These are phyloP conservation scores for Clamator glandarius DNA, from an alignment of 2,797 vertebrate species.

Conservation along the genomic window DNA sequence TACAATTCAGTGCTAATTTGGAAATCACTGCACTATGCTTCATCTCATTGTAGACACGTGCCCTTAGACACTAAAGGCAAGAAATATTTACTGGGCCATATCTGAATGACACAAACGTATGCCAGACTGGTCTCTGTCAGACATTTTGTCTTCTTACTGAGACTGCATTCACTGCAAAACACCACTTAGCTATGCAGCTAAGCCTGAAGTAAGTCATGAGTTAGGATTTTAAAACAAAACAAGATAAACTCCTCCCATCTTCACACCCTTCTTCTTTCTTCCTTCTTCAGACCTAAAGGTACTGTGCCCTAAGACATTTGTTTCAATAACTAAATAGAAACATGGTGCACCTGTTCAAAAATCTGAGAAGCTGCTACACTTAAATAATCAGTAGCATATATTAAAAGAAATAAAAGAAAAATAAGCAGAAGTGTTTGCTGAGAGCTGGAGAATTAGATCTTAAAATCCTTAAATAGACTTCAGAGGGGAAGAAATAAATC, in stretches of 20 bases:
- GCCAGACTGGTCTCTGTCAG: background rate
- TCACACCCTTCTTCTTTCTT: background rate
- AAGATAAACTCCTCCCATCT: background rate
- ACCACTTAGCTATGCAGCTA: background rate
- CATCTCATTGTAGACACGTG: background rate
- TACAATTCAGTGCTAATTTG: background rate
- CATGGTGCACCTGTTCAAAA: background rate
- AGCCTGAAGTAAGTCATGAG: background rate
- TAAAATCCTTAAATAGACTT: background rate
- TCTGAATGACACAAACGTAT: background rate
- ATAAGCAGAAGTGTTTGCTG: background rate
- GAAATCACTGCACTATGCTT: background rate
- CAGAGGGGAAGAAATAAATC: background rate
- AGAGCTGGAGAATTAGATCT: background rate
- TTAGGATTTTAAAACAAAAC: conserved; percentile 2
- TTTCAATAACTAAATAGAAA: conserved; percentile 25
- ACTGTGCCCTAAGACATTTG: background rate
- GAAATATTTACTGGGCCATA: background rate
- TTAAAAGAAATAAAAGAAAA: background rate
- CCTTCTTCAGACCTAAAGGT: background rate
- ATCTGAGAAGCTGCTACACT: background rate
- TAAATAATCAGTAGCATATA: background rate
- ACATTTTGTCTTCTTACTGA: background rate
- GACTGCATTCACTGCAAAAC: background rate
- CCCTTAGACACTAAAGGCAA: background rate